Evolutionary conservation across 2,888 invertebrate species (phyloP), one percentile per base, ranked within the genome.

Genomic region (Lasioglossum zephyrum): DNA sequence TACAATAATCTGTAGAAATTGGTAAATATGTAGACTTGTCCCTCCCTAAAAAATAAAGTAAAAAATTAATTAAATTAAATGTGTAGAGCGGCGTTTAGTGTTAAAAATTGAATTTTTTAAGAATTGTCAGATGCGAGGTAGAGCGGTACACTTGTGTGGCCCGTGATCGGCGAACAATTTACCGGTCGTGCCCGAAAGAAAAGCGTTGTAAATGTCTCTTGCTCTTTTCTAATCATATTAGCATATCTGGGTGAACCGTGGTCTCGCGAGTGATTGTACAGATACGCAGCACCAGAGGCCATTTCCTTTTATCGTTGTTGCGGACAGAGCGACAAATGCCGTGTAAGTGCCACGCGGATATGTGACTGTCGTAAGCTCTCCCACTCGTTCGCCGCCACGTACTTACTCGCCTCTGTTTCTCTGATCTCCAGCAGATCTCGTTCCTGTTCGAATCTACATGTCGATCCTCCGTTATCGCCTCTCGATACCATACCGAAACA

Each of bases 261-360:
- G 57, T 81, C 78, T 69, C 81, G 22, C 16, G 74, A 85, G 86
- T 84, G 85, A 87, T 87, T 86, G 83, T 87, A 87, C 81, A 87
- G 86, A 85, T 80, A 82, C 75, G 70, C 78, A 72, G 69, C 69
- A 80, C 84, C 85, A 82, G 80, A 81, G 81, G 87, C 91, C 88
- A 84, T 88, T 91, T 89, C 89, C 88, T 91, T 90, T 90, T 89
- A 91, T 91, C 91, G 87, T 86, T 88, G 79, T 83, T 84, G 84
- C 81, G 79, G 87, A 79, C 84, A 75, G 80, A 77, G 78, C 86
- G 87, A 87, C 87, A 84, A 82, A 81, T 86, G 86, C 73, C 87
- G 76, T 73, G 75, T 82, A 80, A 87, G 85, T 82, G 77, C 85
- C 83, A 83, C 82, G 85, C 88, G 86, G 85, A 85, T 86, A 86